Percentiles rank a stretch among this genome's conserved stretches.
phyloP scores from a whole-genome alignment of 2,888 invertebrate genomes.

The Drepana falcataria region DNA sequence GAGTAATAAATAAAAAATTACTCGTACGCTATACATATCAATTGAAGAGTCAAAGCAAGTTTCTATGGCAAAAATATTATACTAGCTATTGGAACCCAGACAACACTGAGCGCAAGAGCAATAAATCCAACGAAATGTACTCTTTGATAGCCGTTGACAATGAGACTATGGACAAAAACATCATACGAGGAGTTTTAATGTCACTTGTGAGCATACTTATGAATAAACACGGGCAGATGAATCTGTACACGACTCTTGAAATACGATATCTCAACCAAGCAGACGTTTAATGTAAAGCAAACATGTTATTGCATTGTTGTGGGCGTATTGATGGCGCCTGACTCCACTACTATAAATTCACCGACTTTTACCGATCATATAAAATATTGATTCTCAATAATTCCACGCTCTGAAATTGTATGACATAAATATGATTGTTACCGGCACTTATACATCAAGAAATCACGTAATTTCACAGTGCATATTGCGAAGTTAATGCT shows the following conservation, averaged over 20 bases:
- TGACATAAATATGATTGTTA: conserved; percentile 10
- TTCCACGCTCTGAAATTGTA: not conserved
- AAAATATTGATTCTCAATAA: not conserved
- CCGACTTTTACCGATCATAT: conserved; percentile 14
- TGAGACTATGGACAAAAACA: conserved; percentile 52
- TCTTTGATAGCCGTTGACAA: conserved; percentile 62
- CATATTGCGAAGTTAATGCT: conserved; percentile 48
- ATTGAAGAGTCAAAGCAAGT: conserved; percentile 21
- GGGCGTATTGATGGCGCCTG: conserved; percentile 59
- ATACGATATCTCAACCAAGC: conserved; percentile 57
- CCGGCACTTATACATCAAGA: conserved; percentile 40
- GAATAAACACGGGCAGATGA: conserved; percentile 63
- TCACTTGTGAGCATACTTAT: conserved; percentile 62
- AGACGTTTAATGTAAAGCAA: conserved; percentile 52
- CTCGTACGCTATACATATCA: conserved; percentile 27
- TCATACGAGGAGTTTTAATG: conserved; percentile 65
- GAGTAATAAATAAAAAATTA: conserved; percentile 10
- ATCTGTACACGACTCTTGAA: conserved; percentile 72
- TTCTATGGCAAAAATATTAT: conserved; percentile 40
- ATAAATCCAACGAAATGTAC: conserved; percentile 59
- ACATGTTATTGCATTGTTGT: conserved; percentile 52
- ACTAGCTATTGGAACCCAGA: conserved; percentile 41
- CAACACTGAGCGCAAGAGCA: conserved; percentile 39
- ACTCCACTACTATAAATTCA: conserved; percentile 41
- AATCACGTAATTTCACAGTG: conserved; percentile 65